Base-by-base conservation (phyloP, 2,113 vertebrate genomes). In the Macaca nemestrina region DNA sequence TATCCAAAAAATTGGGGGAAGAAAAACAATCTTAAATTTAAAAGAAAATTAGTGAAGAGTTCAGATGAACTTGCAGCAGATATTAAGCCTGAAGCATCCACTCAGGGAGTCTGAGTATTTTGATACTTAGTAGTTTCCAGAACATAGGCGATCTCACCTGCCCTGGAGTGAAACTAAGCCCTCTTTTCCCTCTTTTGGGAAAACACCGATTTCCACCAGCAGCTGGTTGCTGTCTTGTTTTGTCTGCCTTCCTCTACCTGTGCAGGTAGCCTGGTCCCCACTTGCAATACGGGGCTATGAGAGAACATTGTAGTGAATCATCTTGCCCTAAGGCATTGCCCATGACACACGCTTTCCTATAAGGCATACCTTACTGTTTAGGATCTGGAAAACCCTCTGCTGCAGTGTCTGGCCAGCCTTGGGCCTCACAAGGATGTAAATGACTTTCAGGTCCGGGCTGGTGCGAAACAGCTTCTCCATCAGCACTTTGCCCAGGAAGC, bases 401-500 rank as follows among this genome's bases (percentile, higher is more conserved):
- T 99, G 98, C 98, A 99, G 99, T 8, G 99, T 99, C 94, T 99
- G 99, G 4, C 99, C 99, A 16, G 99, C 99, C 98, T 99, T 99
- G 94, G 99, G 99, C 96, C 99, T 98, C 94, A 99, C 99, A 76
- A 99, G 99, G 90, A 99, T 98, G 98, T 99, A 99, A 95, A 99
- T 97, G 48, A 99, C 97, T 96, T 99, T 99, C 83, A 99, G 99
- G 0, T 99, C 98, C 0, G 99, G 99, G 80, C 99, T 99, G 93
- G 99, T 99, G 43, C 99, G 99, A 90, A 99, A 98, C 13, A 99
- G 99, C 97, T 99, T 99, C 98, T 99, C 99, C 98, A 99, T 98
- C 98, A 99, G 98, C 83, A 99, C 99, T 97, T 99, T 99, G 18
- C 99, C 99, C 99, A 99, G 98, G 98, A 99, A 99, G 94, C 99